These are phyloP conservation scores for Channallabes apus DNA, from an alignment of 2,797 vertebrate genomes.

Conservation along the genomic window DNA sequence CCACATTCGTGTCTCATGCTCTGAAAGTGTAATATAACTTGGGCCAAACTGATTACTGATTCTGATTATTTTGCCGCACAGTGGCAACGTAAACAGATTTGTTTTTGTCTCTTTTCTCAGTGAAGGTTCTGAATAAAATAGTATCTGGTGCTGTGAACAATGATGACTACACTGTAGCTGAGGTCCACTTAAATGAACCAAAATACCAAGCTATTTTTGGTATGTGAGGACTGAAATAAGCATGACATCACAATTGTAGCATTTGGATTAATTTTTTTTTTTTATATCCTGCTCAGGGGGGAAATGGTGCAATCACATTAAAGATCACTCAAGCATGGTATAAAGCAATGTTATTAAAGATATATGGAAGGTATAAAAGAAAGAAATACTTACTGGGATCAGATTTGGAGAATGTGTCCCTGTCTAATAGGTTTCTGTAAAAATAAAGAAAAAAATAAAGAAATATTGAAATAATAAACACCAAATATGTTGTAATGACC, in stretches of 20 bases:
- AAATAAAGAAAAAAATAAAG: conserved; percentile 57
- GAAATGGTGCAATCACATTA: conserved; percentile 15
- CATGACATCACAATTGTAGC: conserved; percentile 4
- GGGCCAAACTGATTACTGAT: conserved; percentile 3
- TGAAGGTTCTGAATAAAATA: conserved; percentile 18
- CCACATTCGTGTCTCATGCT: background rate
- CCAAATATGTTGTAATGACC: background rate
- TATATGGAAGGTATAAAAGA: background rate
- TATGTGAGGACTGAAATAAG: conserved; percentile 20
- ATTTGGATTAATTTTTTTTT: conserved; percentile 28
- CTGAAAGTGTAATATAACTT: background rate
- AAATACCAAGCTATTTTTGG: conserved; percentile 35
- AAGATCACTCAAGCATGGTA: conserved; percentile 1
- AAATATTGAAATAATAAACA: conserved; percentile 5
- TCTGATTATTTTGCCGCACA: conserved; percentile 10
- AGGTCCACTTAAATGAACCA: conserved; percentile 37
- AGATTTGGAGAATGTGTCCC: conserved; percentile 98
- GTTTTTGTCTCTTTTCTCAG: conserved; percentile 1
- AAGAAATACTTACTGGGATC: conserved; percentile 87
- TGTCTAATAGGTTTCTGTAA: conserved; percentile 93
- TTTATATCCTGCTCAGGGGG: conserved; percentile 7
- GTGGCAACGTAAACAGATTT: conserved; percentile 15
- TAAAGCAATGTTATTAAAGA: background rate
- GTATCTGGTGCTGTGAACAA: conserved; percentile 9
- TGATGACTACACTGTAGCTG: conserved; percentile 35